Evolutionary conservation across 2,113 vertebrate genomes (phyloP).

Genomic region (Amazona vittata): DNA sequence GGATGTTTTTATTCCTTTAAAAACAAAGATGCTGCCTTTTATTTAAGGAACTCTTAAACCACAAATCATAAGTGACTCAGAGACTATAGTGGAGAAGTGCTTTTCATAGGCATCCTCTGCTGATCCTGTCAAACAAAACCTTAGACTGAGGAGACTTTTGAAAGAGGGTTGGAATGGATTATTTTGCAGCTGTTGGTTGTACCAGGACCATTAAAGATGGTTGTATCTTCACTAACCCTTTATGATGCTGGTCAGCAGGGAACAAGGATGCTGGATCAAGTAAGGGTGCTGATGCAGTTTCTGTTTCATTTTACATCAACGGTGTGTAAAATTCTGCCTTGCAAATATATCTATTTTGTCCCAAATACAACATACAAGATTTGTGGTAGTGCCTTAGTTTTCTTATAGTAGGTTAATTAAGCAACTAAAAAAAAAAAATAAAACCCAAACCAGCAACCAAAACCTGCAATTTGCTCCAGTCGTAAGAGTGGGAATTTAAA

Average conservation of each 20-base stretch:
- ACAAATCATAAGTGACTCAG: neutral
- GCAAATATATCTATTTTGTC: neutral
- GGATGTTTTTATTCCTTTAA: neutral
- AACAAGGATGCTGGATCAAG: neutral
- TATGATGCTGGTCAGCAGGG: neutral
- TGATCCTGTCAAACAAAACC: neutral
- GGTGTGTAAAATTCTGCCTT: neutral
- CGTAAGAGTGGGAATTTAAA: neutral
- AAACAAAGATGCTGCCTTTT: neutral
- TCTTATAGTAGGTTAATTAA: neutral
- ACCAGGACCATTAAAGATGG: neutral
- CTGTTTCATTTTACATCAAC: neutral
- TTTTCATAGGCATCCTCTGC: neutral
- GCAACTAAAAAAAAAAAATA: neutral
- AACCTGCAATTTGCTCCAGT: neutral
- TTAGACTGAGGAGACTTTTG: neutral
- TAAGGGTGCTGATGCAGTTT: neutral
- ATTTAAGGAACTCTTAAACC: neutral
- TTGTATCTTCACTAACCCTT: neutral
- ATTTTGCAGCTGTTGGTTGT: neutral
- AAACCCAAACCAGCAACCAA: neutral
- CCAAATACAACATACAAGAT: neutral
- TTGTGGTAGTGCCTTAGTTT: neutral
- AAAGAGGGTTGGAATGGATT: neutral
- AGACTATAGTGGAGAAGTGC: neutral